Evolutionary conservation across 1,140 invertebrate species (phyloP), one percentile per base, ranked within the genome.

Genomic region (Pseudobourletiella spinata): DNA sequence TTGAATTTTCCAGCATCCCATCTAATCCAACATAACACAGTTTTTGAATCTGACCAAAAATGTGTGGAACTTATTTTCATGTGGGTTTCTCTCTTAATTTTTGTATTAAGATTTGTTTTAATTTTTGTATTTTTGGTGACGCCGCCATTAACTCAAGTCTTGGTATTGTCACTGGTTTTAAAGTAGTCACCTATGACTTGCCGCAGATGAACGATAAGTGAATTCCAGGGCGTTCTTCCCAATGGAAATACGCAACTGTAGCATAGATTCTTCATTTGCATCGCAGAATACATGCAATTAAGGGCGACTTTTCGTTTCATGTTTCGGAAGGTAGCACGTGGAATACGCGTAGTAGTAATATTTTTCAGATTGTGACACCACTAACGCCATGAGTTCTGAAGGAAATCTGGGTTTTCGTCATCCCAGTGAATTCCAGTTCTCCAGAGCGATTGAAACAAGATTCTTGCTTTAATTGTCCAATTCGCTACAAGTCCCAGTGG

Each of bases 101-200:
- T 35, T 4, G 64, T 52, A 2, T 68, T 66, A 15, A 78, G 16
- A 25, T 71, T 63, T 1, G 64, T 67, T 1, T 71, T 73, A 16
- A 76, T 43, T n/a, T n/a, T n/a, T n/a, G n/a, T n/a, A n/a, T n/a
- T n/a, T n/a, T n/a, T n/a, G n/a, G n/a, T 1, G 76, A 51, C 0
- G 76, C 75, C 6, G 73, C 77, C 57, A 75, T 69, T 1, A 79
- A 66, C 63, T 79, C 75, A 3, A 78, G 58, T 26, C 74, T 63
- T 0, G 76, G 76, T 26, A 78, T 74, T 0, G 73, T 72, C 28
- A 74, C 51, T 0, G 60, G 57, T 59, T 72, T 73, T 2, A 74
- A 22, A 15, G 76, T 74, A 0, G 72, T 60, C 3, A 73, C 70
- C 6, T 28, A 2, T 1, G 18, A 61, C 26, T 42, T 30, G 1